Evolutionary conservation across 2,888 invertebrate genomes (phyloP).

Genomic region (Charanyca ferruginea): DNA sequence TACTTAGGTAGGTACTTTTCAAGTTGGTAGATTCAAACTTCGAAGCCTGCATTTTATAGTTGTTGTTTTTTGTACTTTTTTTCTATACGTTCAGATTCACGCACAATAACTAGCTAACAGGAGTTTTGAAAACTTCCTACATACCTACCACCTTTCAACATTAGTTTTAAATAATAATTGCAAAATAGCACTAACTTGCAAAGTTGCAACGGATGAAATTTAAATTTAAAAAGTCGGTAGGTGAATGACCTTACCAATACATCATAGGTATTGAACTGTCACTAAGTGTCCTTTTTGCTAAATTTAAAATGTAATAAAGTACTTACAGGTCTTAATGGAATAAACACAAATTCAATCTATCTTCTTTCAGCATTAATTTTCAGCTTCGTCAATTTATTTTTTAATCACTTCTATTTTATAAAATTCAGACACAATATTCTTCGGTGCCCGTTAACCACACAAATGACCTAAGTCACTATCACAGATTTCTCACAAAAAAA

Average conservation of each 20-base stretch:
- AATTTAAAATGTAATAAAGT: slow-evolving; percentile 20
- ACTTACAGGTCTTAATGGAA: slow-evolving; percentile 53
- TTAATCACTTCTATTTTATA: slow-evolving; percentile 60
- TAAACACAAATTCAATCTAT: slow-evolving; percentile 34
- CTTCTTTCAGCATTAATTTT: slow-evolving; percentile 54
- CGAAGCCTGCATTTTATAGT: too few relatives aligned
- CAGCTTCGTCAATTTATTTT: slow-evolving; percentile 59
- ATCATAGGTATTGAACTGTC: not conserved
- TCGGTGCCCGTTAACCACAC: slow-evolving; percentile 58
- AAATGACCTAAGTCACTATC: slow-evolving; percentile 75
- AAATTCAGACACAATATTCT: slow-evolving; percentile 67
- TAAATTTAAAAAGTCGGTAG: slow-evolving; percentile 15
- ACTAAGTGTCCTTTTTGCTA: not conserved
- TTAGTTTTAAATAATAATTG: too few relatives aligned
- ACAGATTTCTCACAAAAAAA: slow-evolving; percentile 76
- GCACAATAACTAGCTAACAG: not conserved
- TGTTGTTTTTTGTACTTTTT: too few relatives aligned
- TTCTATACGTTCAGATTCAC: not conserved
- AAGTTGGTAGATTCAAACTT: too few relatives aligned
- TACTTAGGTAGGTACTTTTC: too few relatives aligned
- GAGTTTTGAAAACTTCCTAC: not conserved
- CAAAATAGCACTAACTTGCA: not conserved
- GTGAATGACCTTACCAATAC: slow-evolving; percentile 18
- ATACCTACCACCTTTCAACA: not conserved
- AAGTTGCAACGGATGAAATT: not conserved